Conservation (phyloP, 2,888 invertebrate species). For the Drosophila neotestacea region DNA sequence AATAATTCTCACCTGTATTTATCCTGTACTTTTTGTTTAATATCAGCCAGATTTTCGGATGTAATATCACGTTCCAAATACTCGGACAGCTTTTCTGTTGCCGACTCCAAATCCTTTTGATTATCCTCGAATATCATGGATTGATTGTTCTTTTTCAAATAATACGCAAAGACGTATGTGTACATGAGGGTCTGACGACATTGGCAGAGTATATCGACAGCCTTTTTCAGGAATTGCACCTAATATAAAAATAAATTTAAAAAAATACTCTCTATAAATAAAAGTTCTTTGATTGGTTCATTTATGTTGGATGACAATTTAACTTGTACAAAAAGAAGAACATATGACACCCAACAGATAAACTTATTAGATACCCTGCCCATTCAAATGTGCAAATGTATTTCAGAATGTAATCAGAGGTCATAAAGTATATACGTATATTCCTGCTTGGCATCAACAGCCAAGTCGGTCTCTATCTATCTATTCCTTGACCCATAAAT, state of each 20-base stretch:
- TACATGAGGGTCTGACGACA: conserved; percentile 99
- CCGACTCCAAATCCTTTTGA: conserved; percentile 98
- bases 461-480: too few relatives aligned
- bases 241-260: conserved; percentile 69
- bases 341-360: too few relatives aligned
- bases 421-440: too few relatives aligned
- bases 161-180: conserved; percentile 99
- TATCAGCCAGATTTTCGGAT: conserved; percentile 97
- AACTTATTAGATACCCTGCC: too few relatives aligned
- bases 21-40: conserved; percentile 99
- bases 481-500: too few relatives aligned
- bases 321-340: too few relatives aligned
- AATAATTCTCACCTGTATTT: conserved; percentile 91
- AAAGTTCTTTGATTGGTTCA: too few relatives aligned
- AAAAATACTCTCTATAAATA: too few relatives aligned
- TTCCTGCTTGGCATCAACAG: too few relatives aligned
- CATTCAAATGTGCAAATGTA: too few relatives aligned
- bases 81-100: conserved; percentile 98
- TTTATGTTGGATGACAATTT: too few relatives aligned
- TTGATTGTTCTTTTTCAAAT: conserved; percentile 98
- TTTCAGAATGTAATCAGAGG: too few relatives aligned
- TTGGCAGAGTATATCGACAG: conserved; percentile 97
- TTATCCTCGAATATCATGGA: conserved; percentile 99
- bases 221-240: conserved; percentile 99
- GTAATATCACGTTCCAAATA: conserved; percentile 99